phyloP scores from a whole-genome alignment of 2,888 invertebrate species.

The Sympetrum striolatum region DNA sequence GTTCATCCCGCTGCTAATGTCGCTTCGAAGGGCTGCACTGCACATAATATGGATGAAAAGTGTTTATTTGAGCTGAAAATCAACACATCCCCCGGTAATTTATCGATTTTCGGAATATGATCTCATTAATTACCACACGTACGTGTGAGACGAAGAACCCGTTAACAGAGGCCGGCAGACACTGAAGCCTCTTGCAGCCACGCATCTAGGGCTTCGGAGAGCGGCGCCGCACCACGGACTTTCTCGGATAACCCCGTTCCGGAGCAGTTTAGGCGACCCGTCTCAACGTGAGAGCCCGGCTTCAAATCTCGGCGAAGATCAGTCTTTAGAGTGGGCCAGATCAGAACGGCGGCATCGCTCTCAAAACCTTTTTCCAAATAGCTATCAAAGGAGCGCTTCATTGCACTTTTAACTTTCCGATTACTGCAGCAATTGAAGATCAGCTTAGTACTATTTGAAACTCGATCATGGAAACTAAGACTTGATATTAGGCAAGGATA shows the following conservation, averaged over 20 bases:
- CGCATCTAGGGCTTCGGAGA: constrained; percentile 22
- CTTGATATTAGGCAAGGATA: too few species aligned
- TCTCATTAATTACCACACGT: constrained; percentile 39
- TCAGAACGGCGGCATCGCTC: too few species aligned
- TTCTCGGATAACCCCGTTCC: constrained; percentile 32
- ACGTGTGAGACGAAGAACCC: constrained; percentile 12
- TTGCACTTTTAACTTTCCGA: too few species aligned
- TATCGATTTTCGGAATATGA: constrained; percentile 28
- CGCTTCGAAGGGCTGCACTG: neutral
- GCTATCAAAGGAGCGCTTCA: too few species aligned
- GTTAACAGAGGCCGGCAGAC: neutral
- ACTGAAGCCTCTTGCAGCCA: neutral
- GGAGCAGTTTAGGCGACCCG: neutral
- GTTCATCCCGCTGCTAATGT: neutral
- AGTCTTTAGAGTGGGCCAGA: too few species aligned
- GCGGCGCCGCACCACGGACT: neutral
- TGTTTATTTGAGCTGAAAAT: constrained; percentile 11
- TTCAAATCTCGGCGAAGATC: neutral
- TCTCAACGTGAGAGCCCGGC: neutral
- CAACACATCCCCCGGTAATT: neutral
- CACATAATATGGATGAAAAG: neutral
- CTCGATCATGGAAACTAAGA: too few species aligned
- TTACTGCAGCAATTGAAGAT: too few species aligned
- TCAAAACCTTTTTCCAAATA: too few species aligned
- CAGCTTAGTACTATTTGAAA: too few species aligned